Evolutionary conservation across 2,113 vertebrate genomes (phyloP), one percentile per base, ranked within the genome.

Genomic region (Rhodinocichla rosea): DNA sequence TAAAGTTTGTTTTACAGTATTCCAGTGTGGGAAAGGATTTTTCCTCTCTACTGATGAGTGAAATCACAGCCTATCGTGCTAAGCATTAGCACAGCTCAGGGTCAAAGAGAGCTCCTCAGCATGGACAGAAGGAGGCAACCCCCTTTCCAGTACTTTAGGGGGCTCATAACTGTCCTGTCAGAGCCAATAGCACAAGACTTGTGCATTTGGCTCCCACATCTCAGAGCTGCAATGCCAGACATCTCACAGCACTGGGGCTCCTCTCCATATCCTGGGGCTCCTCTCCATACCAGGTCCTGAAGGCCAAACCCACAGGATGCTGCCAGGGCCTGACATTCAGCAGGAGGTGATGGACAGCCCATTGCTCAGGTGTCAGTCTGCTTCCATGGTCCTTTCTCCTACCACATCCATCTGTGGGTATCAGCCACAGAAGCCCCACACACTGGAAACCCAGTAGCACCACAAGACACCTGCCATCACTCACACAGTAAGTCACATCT

Each of bases 161-260:
- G 6, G 24, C 64, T 59, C 44, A n/a, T 12, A 53, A 30, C 35
- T 3, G 28, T 37, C 33, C 39, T 17, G 27, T 5, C 44, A 39
- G 26, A 76, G 63, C 4, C 3, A 47, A 70, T 0, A 71, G 56
- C 56, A n/a, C 27, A 19, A 33, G 39, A 19, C 14, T 33, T 6
- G 57, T 10, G 13, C n/a, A 2, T 22, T 64, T 47, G 59, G 7
- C 56, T 84, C 56, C 27, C 3, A 1, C 0, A 1, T 10, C 50
- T 33, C 33, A 10, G 49, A 90, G 75, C 35, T 24, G 35, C 2
- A 1, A 22, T 6, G 26, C 20, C 42, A 63, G 30, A 53, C 35
- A 21, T 13, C 42, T 13, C 0, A 0, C 37, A 37, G 45, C 30
- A 45, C 64, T 11, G 26, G 1, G 9, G 35, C 44, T 75, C 33